Evolutionary conservation across 30 jellyfish, hydroid and myxozoan genomes (phyloP), one percentile per base, ranked within the genome.

Genomic region (Turritopsis rubra): DNA sequence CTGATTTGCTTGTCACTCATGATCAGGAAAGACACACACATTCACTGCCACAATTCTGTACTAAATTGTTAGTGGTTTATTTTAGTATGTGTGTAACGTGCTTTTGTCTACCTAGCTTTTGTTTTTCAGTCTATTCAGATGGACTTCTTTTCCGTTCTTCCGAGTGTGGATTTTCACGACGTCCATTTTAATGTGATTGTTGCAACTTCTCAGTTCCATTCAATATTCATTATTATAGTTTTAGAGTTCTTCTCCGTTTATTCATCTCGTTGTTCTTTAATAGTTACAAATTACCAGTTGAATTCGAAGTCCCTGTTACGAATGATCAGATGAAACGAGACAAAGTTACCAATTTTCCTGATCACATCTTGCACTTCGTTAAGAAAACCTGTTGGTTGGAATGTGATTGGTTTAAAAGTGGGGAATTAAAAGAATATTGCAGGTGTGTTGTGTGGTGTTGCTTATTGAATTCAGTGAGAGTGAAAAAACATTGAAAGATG

Each of bases 401-500:
- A 74, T 74, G 82, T 74, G 65, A 74, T 1, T 74, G 82, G 82
- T 23, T 74, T 28, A 74, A 74, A 74, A 23, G 26, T 8, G 82
- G 41, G 54, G 82, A 74, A 21, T 23, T 26, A 24, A 18, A 26
- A 24, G 65, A 24, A n/a, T 9, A n/a, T 23, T 68, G 77, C 72
- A 74, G 82, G 82, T 74, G 82, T 41, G 13, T 5, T 41, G 60
- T 41, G 5, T 13, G 13, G 5, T 13, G 13, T 41, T 41, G 13
- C 13, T n/a, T n/a, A n/a, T n/a, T n/a, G n/a, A n/a, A n/a, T n/a
- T n/a, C n/a, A n/a, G n/a, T n/a, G n/a, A n/a, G n/a, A n/a, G n/a
- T n/a, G n/a, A n/a, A n/a, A n/a, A n/a, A n/a, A n/a, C n/a, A n/a
- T n/a, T n/a, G n/a, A n/a, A n/a, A n/a, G n/a, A n/a, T n/a, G n/a